Conservation (phyloP, 2,888 invertebrate species). For the Cephus spinipes region DNA sequence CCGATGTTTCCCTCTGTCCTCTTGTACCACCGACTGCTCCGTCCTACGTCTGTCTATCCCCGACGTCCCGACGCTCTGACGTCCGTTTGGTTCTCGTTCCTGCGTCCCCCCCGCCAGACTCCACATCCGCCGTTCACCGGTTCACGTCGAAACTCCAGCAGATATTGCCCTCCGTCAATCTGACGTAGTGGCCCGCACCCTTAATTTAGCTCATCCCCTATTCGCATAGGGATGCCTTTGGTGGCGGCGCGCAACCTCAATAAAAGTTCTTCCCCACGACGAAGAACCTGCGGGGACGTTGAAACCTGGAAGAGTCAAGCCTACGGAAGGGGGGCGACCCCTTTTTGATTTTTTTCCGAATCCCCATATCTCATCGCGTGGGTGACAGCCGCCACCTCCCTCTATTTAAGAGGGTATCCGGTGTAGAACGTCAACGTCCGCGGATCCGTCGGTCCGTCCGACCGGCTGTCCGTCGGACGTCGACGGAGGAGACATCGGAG, state of each 20-base stretch:
- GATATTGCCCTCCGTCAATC: constrained; percentile 47
- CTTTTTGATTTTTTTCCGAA: background rate
- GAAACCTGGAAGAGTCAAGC: background rate
- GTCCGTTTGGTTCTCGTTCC: constrained; percentile 15
- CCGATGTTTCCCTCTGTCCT: background rate
- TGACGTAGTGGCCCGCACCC: constrained; percentile 16
- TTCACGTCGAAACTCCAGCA: constrained; percentile 31
- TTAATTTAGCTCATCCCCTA: constrained; percentile 9
- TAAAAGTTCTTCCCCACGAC: background rate
- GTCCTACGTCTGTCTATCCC: constrained; percentile 37
- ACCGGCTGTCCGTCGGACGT: constrained; percentile 4
- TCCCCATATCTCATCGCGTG: background rate
- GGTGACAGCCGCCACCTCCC: background rate
- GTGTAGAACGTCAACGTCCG: background rate
- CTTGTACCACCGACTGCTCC: constrained; percentile 15
- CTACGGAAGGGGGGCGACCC: background rate
- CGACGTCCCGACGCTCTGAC: constrained; percentile 21
- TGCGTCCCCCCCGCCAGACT: constrained; percentile 4
- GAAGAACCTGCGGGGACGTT: background rate
- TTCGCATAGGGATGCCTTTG: background rate
- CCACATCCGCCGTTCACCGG: background rate
- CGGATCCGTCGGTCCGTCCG: background rate
- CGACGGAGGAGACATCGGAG: constrained; percentile 53
- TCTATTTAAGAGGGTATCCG: background rate
- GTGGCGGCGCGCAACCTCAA: background rate